Percentiles rank a stretch among this genome's conserved stretches.
These are phyloP conservation scores for Magallana ariakensis DNA, from an alignment of 1,140 invertebrate species.

Conservation along the genomic window DNA sequence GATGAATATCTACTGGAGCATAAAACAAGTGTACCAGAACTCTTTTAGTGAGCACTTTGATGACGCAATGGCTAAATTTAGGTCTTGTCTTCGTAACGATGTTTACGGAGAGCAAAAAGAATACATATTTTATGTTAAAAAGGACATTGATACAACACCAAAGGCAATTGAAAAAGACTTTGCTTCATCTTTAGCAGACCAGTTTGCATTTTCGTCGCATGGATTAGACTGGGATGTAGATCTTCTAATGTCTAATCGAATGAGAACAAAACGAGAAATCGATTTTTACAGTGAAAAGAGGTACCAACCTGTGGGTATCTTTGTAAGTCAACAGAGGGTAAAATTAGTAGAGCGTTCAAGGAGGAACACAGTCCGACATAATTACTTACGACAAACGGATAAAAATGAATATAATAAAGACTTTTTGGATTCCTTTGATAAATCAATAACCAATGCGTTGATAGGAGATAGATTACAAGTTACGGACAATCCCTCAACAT, in stretches of 20 bases:
- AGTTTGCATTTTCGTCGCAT: neutral
- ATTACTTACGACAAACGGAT: neutral
- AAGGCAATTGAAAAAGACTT: neutral
- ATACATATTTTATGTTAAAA: neutral
- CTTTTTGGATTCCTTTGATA: neutral
- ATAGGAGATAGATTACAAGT: neutral
- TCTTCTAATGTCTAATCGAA: neutral
- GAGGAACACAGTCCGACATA: neutral
- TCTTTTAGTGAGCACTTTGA: conserved; percentile 7
- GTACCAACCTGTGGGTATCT: neutral
- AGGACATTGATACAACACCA: neutral
- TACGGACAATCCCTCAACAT: neutral
- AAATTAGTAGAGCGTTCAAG: neutral
- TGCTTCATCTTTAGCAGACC: neutral
- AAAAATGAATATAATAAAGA: neutral
- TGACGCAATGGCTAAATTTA: neutral
- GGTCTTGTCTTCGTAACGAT: conserved; percentile 8
- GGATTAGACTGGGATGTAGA: conserved; percentile 15
- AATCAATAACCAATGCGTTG: neutral
- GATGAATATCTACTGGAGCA: conserved; percentile 5
- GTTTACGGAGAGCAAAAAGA: neutral
- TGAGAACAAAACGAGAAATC: neutral
- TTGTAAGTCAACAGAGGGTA: neutral
- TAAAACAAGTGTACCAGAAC: conserved; percentile 5
- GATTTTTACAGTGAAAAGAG: neutral